Base-by-base conservation (phyloP, 2,797 vertebrate genomes). In the Periophthalmus magnuspinnatus region DNA sequence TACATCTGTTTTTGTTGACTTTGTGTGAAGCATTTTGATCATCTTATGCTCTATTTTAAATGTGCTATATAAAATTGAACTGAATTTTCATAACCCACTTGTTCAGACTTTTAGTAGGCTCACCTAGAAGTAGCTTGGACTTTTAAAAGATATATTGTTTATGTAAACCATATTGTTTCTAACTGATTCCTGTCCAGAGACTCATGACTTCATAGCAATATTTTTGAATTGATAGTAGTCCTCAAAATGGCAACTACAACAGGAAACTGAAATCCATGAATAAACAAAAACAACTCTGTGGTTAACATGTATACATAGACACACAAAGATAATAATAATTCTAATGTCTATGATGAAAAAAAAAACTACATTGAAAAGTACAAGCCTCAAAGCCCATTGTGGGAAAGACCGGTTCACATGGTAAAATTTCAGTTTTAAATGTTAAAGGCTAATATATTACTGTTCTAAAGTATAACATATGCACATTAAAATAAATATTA, bases 401-500 rank as follows among this genome's bases (percentile, higher is more conserved):
- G 3, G 10, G 45, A 54, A 54, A 10, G 2, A 8, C n/a, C n/a
- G 54, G 48, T 2, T n/a, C 48, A 52, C 1, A 8, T 19, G 19
- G 7, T 5, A n/a, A 19, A 52, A 21, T 7, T 21, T 21, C 8
- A 14, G 54, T 56, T 24, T 56, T 55, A 22, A 28, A 56, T 14
- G 22, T 56, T n/a, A 54, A 54, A 9, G 48, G n/a, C 48, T n/a
- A 6, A 24, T 13, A 24, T 10, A 24, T 58, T 34, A 54, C n/a
- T 10, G 50, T 3, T 10, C 2, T 11, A 76, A 61, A 68, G 67
- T 66, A 80, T 69, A 5, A 65, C 41, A 63, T 24, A 32, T 16
- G 7, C 0, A 34, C 19, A 38, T 10, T 21, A 38, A 9, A 14
- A 11, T 6, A 11, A 3, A 11, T 36, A 34, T 60, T 59, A 58